Percentiles rank a stretch among this genome's conserved stretches.
These are phyloP conservation scores for Drosophila bifasciata DNA, from an alignment of 1,140 invertebrate genomes.

Conservation along the genomic window DNA sequence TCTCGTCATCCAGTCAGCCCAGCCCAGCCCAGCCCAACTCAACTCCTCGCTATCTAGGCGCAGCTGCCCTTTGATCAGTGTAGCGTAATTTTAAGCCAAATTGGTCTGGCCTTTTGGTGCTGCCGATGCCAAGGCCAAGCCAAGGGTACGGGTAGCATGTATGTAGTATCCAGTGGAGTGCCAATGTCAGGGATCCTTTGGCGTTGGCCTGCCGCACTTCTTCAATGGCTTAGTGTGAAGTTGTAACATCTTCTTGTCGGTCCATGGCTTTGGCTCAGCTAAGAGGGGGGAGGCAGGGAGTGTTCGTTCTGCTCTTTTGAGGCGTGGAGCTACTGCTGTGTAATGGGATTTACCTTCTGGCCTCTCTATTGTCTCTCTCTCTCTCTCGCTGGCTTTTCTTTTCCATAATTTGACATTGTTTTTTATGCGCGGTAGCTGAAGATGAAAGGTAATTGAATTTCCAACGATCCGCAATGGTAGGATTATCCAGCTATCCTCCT, in stretches of 20 bases:
- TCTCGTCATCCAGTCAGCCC: conserved; percentile 49
- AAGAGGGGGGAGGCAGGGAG: background rate
- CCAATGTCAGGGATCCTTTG: conserved; percentile 70
- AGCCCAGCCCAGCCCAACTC: background rate
- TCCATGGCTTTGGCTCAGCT: background rate
- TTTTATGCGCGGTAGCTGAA: conserved; percentile 22
- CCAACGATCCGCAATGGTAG: background rate
- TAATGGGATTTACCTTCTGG: conserved; percentile 65
- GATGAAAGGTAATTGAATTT: conserved; percentile 50
- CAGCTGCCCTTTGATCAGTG: conserved; percentile 81
- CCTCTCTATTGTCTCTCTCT: conserved; percentile 47
- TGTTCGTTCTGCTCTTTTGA: conserved; percentile 66
- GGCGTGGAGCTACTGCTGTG: conserved; percentile 73
- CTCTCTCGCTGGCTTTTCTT: conserved; percentile 28
- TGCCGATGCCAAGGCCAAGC: conserved; percentile 6
- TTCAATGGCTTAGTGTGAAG: conserved; percentile 80
- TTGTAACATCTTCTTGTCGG: conserved; percentile 62
- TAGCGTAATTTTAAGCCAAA: conserved; percentile 83
- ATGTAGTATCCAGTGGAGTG: conserved; percentile 24
- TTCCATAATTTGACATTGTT: conserved; percentile 27
- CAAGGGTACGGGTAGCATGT: conserved; percentile 5
- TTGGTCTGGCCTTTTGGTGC: conserved; percentile 53
- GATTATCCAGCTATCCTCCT: background rate
- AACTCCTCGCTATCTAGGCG: conserved; percentile 42
- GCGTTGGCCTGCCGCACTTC: conserved; percentile 67